A percentile compares a stretch with the other conserved stretches of the same genome.
Conservation (phyloP, 1,140 invertebrate species). For the Drosophila arizonae region DNA sequence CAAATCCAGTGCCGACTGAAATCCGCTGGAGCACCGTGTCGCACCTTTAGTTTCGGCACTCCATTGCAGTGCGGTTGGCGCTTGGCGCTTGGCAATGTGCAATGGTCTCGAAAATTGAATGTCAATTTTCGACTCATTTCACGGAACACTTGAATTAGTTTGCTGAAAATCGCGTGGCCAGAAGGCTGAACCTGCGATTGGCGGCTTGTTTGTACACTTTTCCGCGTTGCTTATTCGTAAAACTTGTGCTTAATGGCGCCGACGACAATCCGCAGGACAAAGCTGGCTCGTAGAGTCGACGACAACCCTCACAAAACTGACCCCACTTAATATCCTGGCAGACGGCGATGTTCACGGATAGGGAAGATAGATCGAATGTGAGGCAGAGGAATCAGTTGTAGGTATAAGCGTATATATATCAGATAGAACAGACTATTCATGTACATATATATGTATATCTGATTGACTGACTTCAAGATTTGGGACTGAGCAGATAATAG, state of each 20-base stretch:
- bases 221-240: conserved; percentile 57
- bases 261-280: conserved; percentile 41
- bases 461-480: too few species aligned
- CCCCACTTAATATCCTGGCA: neutral
- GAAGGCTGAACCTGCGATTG: conserved; percentile 4
- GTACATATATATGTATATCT: too few species aligned
- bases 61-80: conserved; percentile 1
- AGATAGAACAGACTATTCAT: too few species aligned
- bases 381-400: neutral
- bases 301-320: neutral
- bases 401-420: neutral
- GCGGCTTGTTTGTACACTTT: conserved; percentile 41
- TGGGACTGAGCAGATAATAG: too few species aligned
- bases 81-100: conserved; percentile 50
- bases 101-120: conserved; percentile 82
- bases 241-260: conserved; percentile 57
- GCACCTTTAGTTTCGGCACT: conserved; percentile 13
- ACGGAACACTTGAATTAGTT: conserved; percentile 80
- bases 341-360: neutral
- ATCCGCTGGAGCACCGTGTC: neutral
- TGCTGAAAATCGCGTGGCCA: conserved; percentile 42
- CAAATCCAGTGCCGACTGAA: conserved; percentile 20
- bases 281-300: neutral
- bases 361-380: neutral
- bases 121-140: conserved; percentile 82